A percentile compares a stretch with the other conserved stretches of the same genome.
Conservation (phyloP, 1,140 invertebrate species). For the Lasioglossum baleicum region DNA sequence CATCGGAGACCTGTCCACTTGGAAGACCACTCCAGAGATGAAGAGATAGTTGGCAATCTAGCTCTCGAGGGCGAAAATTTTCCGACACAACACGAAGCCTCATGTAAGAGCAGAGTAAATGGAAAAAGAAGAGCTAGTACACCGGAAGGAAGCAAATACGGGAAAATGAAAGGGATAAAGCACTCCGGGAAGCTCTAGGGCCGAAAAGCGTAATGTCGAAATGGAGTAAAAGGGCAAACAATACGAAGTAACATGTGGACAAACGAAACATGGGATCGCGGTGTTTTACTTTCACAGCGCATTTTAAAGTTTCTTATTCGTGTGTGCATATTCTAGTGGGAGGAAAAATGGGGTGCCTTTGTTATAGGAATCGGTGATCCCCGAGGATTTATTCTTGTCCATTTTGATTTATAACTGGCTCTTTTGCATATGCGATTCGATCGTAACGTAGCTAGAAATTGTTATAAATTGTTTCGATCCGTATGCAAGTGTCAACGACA, state of each 20-base stretch:
- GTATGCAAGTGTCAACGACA: not conserved
- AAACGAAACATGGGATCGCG: too few relatives aligned
- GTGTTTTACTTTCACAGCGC: too few relatives aligned
- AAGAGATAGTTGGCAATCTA: constrained; percentile 31
- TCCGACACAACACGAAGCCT: not conserved
- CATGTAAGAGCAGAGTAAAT: not conserved
- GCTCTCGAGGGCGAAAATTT: constrained; percentile 8
- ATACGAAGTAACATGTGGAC: not conserved
- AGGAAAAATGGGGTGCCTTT: too few relatives aligned
- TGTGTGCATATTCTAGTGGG: too few relatives aligned
- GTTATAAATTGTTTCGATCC: not conserved
- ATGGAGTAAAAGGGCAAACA: not conserved
- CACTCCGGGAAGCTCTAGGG: not conserved
- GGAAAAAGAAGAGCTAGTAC: not conserved
- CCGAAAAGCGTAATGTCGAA: not conserved
- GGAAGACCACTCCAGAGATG: constrained; percentile 13
- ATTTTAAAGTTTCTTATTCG: too few relatives aligned
- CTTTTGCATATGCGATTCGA: not conserved
- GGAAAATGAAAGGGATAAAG: not conserved
- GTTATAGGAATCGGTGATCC: too few relatives aligned
- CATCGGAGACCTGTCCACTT: constrained; percentile 18
- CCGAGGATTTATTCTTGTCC: not conserved
- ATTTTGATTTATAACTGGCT: not conserved
- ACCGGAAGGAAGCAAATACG: not conserved
- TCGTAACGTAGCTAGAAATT: not conserved